Conservation (phyloP, 1,140 invertebrate species). For the Heliothis virescens region DNA sequence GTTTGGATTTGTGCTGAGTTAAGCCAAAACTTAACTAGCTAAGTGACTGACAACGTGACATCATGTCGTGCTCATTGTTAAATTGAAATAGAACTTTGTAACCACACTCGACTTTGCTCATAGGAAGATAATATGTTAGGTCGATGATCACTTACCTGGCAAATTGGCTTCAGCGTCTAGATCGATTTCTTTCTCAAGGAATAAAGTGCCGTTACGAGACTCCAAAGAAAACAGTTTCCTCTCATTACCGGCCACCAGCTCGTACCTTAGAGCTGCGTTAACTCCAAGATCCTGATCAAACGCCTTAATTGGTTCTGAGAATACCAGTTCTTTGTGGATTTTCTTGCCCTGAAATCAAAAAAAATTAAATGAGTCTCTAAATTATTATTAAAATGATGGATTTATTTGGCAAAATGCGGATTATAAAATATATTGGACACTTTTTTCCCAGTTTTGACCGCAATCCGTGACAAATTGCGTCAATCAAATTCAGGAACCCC, state of each 20-base stretch:
- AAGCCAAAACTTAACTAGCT: no score
- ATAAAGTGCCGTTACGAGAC: conserved; percentile 91
- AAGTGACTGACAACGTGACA: no score
- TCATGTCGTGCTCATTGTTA: no score
- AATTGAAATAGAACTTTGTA: no score
- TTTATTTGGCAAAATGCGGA: not conserved
- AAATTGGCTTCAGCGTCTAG: conserved; percentile 89
- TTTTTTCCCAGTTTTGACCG: not conserved
- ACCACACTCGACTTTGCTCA: no score
- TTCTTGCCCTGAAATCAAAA: conserved; percentile 87
- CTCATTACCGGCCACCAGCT: conserved; percentile 92
- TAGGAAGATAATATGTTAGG: not conserved
- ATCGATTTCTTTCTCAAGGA: conserved; percentile 92
- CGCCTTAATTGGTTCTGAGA: conserved; percentile 91
- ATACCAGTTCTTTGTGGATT: conserved; percentile 89
- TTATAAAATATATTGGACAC: not conserved
- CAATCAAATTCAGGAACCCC: not conserved
- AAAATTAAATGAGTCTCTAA: not conserved
- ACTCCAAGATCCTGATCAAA: conserved; percentile 92
- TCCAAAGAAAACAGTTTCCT: conserved; percentile 90
- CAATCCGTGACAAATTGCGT: not conserved
- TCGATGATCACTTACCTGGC: conserved; percentile 73
- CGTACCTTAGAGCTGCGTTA: conserved; percentile 90
- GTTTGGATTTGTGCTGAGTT: no score
- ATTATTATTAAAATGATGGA: not conserved